phyloP scores from a whole-genome alignment of 2,797 vertebrate genomes.

The Scolopax bukidnonensis region DNA sequence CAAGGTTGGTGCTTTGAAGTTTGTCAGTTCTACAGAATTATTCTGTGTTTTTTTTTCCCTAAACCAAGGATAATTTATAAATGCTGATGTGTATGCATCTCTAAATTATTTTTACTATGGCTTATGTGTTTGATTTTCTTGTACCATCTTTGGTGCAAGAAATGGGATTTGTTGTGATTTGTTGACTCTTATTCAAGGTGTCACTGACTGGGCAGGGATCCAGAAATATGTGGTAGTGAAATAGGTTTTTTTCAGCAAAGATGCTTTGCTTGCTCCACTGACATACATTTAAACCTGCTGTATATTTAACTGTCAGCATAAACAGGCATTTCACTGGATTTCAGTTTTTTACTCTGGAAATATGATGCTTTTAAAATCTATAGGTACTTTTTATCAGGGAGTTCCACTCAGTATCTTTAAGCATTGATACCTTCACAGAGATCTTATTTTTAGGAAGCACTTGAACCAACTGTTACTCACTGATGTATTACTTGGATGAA shows the following conservation, averaged over 20 bases:
- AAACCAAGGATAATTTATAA: not conserved
- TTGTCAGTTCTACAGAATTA: not conserved
- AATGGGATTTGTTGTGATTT: not conserved
- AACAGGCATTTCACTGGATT: not conserved
- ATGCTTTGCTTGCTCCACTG: not conserved
- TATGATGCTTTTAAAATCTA: not conserved
- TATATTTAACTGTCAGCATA: not conserved
- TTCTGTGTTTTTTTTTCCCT: not conserved
- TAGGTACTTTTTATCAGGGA: not conserved
- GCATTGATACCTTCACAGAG: not conserved
- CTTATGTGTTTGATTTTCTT: not conserved
- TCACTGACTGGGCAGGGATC: not conserved
- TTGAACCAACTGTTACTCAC: not conserved
- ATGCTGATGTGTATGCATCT: not conserved
- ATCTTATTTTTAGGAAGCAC: not conserved
- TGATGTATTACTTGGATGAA: not conserved
- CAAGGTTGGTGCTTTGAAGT: constrained; percentile 11
- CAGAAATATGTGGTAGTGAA: constrained; percentile 1
- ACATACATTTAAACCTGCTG: not conserved
- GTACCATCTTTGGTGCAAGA: not conserved
- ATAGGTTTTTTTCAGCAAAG: not conserved
- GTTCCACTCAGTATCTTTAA: not conserved
- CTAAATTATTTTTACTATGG: not conserved
- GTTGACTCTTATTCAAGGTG: not conserved
- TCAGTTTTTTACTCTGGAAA: not conserved